Evolutionary conservation across 2,113 vertebrate genomes (phyloP).

Genomic region (Canis aureus): DNA sequence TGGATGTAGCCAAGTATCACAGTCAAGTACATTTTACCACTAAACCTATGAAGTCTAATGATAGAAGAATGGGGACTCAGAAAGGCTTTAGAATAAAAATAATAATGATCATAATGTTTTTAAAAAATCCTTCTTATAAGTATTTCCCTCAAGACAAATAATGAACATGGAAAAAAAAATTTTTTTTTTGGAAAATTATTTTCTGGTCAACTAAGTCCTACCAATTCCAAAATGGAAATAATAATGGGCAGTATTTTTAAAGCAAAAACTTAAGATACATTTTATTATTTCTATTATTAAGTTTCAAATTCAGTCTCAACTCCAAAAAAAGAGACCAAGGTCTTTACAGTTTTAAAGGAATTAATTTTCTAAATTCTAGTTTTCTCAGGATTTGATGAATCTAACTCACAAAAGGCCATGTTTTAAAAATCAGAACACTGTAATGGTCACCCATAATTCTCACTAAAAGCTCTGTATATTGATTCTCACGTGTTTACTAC

Average conservation of each 20-base stretch:
- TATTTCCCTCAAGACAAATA: constrained; percentile 45
- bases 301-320: constrained; percentile 46
- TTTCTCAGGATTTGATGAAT: constrained; percentile 28
- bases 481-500: neutral
- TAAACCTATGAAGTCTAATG: constrained; percentile 2
- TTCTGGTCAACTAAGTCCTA: constrained; percentile 50
- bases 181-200: neutral
- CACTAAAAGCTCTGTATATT: constrained; percentile 2
- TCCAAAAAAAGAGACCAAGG: neutral
- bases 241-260: constrained; percentile 43
- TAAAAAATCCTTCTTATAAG: neutral
- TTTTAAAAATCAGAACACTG: constrained; percentile 51
- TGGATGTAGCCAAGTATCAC: neutral
- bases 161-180: neutral
- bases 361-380: constrained; percentile 62
- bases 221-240: constrained; percentile 55
- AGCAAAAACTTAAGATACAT: constrained; percentile 43
- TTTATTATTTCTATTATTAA: constrained; percentile 51
- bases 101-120: neutral
- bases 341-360: constrained; percentile 44
- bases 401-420: constrained; percentile 43
- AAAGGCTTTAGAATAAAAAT: neutral
- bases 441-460: neutral
- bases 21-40: constrained; percentile 21
- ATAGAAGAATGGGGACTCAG: neutral